phyloP scores from a whole-genome alignment of 2,113 vertebrate species.

The Hydrolagus affinis region DNA sequence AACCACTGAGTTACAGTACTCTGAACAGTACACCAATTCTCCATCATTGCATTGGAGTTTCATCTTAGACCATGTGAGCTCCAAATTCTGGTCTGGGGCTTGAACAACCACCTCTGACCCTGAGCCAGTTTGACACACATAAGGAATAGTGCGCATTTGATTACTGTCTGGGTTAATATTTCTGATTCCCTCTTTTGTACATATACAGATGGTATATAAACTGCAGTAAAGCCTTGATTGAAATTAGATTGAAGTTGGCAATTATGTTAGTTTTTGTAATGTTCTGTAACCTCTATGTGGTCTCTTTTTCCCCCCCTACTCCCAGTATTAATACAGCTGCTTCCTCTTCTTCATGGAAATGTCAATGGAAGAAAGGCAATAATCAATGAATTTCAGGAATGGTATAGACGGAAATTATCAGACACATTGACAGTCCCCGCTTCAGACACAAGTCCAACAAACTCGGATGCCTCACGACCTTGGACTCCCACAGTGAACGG shows the following conservation, averaged over 20 bases:
- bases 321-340: constrained; percentile 56
- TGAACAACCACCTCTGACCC: not conserved
- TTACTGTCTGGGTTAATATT: too few relatives aligned
- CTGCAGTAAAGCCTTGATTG: too few relatives aligned
- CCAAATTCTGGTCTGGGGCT: not conserved
- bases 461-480: constrained; percentile 41
- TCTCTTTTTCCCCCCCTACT: not conserved
- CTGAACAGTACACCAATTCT: not conserved
- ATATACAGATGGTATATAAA: too few relatives aligned
- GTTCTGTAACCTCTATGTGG: not conserved
- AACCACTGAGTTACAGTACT: not conserved
- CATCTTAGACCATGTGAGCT: not conserved
- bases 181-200: too few relatives aligned
- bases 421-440: not conserved
- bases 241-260: too few relatives aligned
- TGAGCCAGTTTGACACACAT: not conserved
- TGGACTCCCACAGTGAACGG: constrained; percentile 41
- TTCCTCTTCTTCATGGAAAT: constrained; percentile 86
- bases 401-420: constrained; percentile 62
- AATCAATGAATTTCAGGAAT: constrained; percentile 88
- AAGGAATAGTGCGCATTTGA: too few relatives aligned
- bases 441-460: not conserved
- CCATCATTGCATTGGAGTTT: not conserved
- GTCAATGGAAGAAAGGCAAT: constrained; percentile 80
- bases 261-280: too few relatives aligned